Percentiles rank a stretch among this genome's conserved stretches.
These are phyloP conservation scores for Polyploca ridens DNA, from an alignment of 2,888 invertebrate species.

Conservation along the genomic window DNA sequence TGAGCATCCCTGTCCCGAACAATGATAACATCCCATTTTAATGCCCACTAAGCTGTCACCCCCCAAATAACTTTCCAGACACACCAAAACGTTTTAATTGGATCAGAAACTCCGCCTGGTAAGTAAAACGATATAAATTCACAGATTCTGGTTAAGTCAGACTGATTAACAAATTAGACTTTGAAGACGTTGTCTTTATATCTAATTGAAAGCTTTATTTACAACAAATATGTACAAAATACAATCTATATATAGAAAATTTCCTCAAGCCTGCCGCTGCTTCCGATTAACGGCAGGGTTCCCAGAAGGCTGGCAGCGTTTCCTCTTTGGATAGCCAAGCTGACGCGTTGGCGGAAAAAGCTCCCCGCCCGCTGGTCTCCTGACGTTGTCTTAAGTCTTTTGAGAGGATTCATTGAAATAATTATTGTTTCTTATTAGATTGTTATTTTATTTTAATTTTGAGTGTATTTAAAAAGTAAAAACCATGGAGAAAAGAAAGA, in stretches of 20 bases:
- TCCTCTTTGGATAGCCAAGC: too few species aligned
- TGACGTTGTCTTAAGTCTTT: neutral
- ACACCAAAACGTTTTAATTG: neutral
- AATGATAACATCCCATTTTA: neutral
- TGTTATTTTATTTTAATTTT: too few species aligned
- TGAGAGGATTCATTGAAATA: neutral
- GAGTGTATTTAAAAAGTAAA: too few species aligned
- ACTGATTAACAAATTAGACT: neutral
- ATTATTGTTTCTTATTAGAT: neutral
- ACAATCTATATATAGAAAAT: too few species aligned
- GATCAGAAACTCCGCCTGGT: neutral
- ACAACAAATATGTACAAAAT: too few species aligned
- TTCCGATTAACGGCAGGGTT: too few species aligned
- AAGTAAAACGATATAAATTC: conserved; percentile 6
- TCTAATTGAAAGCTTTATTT: too few species aligned
- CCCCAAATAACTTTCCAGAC: neutral
- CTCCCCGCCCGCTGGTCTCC: too few species aligned
- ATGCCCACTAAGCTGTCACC: neutral
- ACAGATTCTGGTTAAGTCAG: neutral
- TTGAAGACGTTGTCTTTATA: neutral
- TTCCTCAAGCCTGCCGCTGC: too few species aligned
- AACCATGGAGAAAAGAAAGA: too few species aligned
- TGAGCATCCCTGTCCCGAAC: neutral
- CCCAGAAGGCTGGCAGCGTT: too few species aligned
- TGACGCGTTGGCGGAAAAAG: too few species aligned